phyloP scores from a whole-genome alignment of 2,888 invertebrate genomes.

The Philonicus albiceps region DNA sequence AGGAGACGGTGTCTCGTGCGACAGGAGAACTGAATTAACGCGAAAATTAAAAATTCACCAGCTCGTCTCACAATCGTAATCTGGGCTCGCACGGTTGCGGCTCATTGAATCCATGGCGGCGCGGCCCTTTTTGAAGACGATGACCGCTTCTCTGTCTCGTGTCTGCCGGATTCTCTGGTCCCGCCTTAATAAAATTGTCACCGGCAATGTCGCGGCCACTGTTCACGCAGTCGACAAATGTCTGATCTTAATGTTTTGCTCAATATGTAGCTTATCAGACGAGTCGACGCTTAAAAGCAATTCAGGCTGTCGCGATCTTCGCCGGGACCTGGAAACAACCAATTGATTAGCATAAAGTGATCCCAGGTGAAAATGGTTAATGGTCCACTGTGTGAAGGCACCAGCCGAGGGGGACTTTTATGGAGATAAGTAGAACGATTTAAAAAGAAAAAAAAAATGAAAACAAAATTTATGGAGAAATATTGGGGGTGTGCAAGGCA shows the following conservation, averaged over 20 bases:
- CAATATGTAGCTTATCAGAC: constrained; percentile 36
- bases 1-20: not conserved
- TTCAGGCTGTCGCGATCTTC: not conserved
- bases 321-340: not conserved
- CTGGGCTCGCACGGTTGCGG: not conserved
- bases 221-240: constrained; percentile 36
- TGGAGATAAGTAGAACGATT: not conserved
- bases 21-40: constrained; percentile 46
- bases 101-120: not conserved
- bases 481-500: not conserved
- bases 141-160: constrained; percentile 1
- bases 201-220: not conserved
- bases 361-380: constrained; percentile 44
- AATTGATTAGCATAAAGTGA: constrained; percentile 49
- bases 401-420: not conserved
- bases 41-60: constrained; percentile 44
- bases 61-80: not conserved
- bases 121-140: not conserved
- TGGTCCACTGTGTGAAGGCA: constrained; percentile 10
- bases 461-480: not conserved
- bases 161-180: not conserved
- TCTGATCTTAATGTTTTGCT: constrained; percentile 39
- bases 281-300: constrained; percentile 40
- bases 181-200: constrained; percentile 29
- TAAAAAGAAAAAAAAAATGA: not conserved